Base-by-base conservation (phyloP, 2,797 vertebrate species). In the Intellagama lesueurii region DNA sequence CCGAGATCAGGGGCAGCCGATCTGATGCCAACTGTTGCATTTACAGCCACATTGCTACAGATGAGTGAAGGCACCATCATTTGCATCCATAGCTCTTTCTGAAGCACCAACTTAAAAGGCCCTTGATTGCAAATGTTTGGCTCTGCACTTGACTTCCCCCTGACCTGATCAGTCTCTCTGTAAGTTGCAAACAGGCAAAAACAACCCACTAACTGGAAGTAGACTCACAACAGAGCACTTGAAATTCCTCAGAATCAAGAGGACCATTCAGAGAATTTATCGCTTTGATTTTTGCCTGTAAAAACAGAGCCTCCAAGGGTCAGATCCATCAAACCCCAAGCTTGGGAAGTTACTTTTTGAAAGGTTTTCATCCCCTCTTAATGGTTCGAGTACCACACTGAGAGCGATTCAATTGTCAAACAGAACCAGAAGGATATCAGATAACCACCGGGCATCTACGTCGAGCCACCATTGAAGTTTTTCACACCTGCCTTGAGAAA, bases 41-140 rank as follows among this genome's bases (percentile, higher is more conserved):
- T 90, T 85, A 44, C 78, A 70, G 16, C 28, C 83, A 32, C n/a
- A 81, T 91, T 91, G n/a, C 35, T 82, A 0, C 47, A 40, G 81
- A 81, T 92, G 68, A 52, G 17, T 88, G 87, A 93, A 90, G 83
- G 83, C 64, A 35, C 24, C 1, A 52, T 32, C 49, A 88, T 89
- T 92, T 92, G 87, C 64, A 69, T 90, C 69, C 24, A 47, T 47
- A 47, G 86, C 88, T 92, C 60, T 83, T 91, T 35, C 60, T 90
- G 75, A 82, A 91, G 75, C 66, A 79, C 64, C 60, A 76, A 56
- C 76, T 90, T 52, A 66, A 52, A 78, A 84, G 47, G 26, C 24
- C 28, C 89, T 85, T 92, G 81, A 87, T 87, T 93, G 81, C 40
- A 79, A 89, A 92, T 30, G 68, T 68, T 87, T 83, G 68, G 73